Evolutionary conservation across 2,888 invertebrate genomes (phyloP).

Genomic region (Drosophila fulvimacula): DNA sequence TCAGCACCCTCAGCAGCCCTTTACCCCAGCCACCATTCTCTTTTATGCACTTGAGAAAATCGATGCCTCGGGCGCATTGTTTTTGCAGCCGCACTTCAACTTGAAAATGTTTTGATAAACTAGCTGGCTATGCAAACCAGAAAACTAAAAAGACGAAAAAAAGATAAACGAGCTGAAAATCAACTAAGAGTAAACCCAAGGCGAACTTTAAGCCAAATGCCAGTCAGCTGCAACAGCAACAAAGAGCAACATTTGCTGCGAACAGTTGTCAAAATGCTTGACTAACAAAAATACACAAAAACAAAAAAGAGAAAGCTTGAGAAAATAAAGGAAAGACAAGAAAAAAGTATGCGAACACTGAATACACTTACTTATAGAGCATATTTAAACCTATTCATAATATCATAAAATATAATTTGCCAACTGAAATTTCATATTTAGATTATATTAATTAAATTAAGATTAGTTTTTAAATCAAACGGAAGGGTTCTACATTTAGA

Average conservation of each 20-base stretch:
- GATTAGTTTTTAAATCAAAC: no score
- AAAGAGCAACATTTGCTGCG: constrained; percentile 43
- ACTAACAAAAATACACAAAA: constrained; percentile 12
- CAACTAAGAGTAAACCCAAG: constrained; percentile 31
- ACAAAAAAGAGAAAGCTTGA: no score
- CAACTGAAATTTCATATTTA: no score
- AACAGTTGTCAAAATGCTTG: constrained; percentile 62
- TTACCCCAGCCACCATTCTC: neutral
- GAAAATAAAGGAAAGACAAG: no score
- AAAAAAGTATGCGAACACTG: no score
- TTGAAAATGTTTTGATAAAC: constrained; percentile 80
- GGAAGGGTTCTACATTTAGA: no score
- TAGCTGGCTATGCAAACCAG: constrained; percentile 68
- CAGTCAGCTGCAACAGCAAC: constrained; percentile 56
- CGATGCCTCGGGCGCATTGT: constrained; percentile 64
- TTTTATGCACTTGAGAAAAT: constrained; percentile 59
- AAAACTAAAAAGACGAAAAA: constrained; percentile 13
- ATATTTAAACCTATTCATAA: no score
- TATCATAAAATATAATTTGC: no score
- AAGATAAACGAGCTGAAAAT: constrained; percentile 1
- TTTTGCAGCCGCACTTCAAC: constrained; percentile 78
- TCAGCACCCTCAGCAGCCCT: constrained; percentile 28
- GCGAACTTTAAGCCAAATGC: constrained; percentile 70
- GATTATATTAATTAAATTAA: no score
- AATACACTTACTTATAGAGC: no score